Conservation (phyloP, 2,888 invertebrate species). For the Thereva unica region DNA sequence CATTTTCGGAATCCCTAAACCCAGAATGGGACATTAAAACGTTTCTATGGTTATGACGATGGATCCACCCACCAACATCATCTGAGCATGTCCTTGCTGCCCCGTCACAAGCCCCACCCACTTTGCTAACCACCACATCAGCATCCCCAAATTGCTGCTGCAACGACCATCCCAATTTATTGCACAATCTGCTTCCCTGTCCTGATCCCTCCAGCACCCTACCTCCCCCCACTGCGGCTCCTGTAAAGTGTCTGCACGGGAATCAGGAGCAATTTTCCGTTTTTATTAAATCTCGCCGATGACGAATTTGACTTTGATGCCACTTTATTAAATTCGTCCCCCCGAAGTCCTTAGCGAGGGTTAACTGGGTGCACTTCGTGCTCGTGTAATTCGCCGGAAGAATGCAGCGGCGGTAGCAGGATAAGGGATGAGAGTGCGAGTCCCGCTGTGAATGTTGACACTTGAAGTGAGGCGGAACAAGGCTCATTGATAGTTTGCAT, state of each 20-base stretch:
- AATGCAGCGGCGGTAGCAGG: constrained; percentile 1
- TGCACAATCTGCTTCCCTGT: too few species aligned
- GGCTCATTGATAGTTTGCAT: constrained; percentile 9
- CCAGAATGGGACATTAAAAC: too few species aligned
- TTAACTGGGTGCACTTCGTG: not conserved
- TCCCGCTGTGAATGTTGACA: constrained; percentile 14
- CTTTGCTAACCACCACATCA: not conserved
- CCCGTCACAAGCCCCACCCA: not conserved
- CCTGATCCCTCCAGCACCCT: too few species aligned
- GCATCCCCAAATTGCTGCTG: not conserved
- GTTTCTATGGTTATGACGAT: too few species aligned
- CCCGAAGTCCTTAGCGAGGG: not conserved
- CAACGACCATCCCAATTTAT: too few species aligned
- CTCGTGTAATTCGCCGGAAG: not conserved
- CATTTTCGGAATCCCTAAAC: too few species aligned
- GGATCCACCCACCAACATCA: too few species aligned
- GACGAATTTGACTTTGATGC: constrained; percentile 37
- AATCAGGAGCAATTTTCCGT: constrained; percentile 12
- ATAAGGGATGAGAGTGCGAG: not conserved
- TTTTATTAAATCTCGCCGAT: constrained; percentile 27
- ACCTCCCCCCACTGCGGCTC: too few species aligned
- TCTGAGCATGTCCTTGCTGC: not conserved
- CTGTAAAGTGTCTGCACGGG: not conserved
- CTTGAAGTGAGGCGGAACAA: constrained; percentile 16
- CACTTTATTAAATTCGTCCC: constrained; percentile 37